A percentile compares a stretch with the other conserved stretches of the same genome.
Evolutionary conservation across 1,140 invertebrate species (phyloP).

Genomic region (Drosophila sturtevanti): DNA sequence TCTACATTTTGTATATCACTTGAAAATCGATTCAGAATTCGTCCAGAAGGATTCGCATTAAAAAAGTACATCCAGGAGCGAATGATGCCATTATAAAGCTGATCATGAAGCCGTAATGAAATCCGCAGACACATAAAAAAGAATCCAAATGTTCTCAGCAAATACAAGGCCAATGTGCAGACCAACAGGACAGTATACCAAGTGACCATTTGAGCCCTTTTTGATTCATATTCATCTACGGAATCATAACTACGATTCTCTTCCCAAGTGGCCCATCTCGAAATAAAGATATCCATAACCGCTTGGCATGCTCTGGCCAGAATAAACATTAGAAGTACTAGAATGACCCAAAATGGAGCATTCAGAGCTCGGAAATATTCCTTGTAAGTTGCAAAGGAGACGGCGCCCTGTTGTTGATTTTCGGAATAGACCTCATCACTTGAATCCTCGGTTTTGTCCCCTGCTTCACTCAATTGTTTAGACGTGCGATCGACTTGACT

Average conservation of each 20-base stretch:
- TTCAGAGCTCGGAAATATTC: constrained; percentile 88
- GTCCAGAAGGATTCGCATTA: constrained; percentile 91
- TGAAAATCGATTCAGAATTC: constrained; percentile 92
- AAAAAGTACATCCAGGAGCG: constrained; percentile 94
- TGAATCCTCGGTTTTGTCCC: background rate
- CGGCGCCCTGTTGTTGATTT: constrained; percentile 74
- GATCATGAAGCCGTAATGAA: constrained; percentile 91
- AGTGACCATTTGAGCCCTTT: constrained; percentile 49
- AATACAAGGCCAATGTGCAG: constrained; percentile 48
- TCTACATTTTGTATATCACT: constrained; percentile 93
- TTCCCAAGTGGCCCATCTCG: constrained; percentile 84
- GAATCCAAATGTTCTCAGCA: constrained; percentile 87
- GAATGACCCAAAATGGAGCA: constrained; percentile 84
- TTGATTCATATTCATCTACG: constrained; percentile 24
- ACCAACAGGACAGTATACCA: constrained; percentile 49
- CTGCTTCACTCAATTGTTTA: constrained; percentile 33
- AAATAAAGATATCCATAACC: constrained; percentile 90
- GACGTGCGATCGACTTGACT: constrained; percentile 63
- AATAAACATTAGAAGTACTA: constrained; percentile 86
- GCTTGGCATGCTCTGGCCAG: constrained; percentile 88
- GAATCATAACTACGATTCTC: constrained; percentile 45
- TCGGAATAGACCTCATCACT: constrained; percentile 68
- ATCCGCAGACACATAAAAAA: constrained; percentile 91
- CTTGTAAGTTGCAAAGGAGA: constrained; percentile 85
- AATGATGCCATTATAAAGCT: constrained; percentile 91